These are phyloP conservation scores for Saguinus imperator DNA, from an alignment of 2,113 vertebrate genomes.

Conservation along the genomic window DNA sequence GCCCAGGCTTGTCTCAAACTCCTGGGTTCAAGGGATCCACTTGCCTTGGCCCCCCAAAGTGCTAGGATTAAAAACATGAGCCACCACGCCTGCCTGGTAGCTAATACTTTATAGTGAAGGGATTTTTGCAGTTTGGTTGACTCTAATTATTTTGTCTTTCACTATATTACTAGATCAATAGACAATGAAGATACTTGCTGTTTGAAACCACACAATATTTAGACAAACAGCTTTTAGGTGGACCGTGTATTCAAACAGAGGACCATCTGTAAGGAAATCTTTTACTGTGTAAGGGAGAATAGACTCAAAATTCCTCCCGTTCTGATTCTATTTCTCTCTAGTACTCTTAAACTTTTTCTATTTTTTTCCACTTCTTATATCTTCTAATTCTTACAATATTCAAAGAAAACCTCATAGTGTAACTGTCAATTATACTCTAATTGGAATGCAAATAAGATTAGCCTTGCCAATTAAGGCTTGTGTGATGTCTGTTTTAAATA, in stretches of 20 bases:
- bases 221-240: neutral
- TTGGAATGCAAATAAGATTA: slow-evolving; percentile 25
- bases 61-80: too few species aligned
- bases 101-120: neutral
- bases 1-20: too few species aligned
- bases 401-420: neutral
- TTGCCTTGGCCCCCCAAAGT: too few species aligned
- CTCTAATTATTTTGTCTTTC: slow-evolving; percentile 2
- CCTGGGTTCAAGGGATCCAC: too few species aligned
- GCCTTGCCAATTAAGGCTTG: neutral
- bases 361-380: neutral
- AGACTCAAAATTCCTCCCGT: neutral
- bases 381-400: neutral
- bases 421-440: neutral
- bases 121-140: neutral
- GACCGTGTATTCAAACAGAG: neutral
- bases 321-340: neutral
- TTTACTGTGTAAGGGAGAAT: neutral
- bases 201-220: neutral
- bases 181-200: neutral
- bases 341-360: neutral
- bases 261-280: neutral
- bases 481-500: neutral
- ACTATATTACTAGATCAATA: neutral
- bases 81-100: too few species aligned